phyloP scores from a whole-genome alignment of 1,140 invertebrate species.

The Drosophila orena region DNA sequence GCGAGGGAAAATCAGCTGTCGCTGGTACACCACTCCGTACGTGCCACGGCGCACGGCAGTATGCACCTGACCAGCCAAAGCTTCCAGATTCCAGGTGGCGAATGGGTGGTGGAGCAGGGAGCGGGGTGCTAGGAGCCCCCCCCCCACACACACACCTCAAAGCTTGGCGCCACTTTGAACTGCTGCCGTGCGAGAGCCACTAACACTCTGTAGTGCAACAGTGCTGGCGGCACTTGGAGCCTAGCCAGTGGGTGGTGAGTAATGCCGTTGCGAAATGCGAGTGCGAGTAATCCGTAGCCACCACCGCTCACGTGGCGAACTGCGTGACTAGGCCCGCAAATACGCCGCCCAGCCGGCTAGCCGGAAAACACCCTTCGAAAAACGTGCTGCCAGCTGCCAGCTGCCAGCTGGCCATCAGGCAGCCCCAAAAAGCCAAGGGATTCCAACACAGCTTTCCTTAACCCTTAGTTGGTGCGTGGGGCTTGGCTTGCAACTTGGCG shows the following conservation, averaged over 20 bases:
- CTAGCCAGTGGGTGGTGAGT: slow-evolving; percentile 13
- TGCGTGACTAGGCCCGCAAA: slow-evolving; percentile 30
- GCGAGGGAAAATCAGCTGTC: slow-evolving; percentile 15
- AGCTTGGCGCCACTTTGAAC: slow-evolving; percentile 25
- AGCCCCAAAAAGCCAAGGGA: slow-evolving; percentile 1
- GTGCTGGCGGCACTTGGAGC: neutral
- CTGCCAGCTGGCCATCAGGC: neutral
- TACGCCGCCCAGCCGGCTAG: neutral
- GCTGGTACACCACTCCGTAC: slow-evolving; percentile 6
- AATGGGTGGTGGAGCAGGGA: too few species aligned
- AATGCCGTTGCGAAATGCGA: slow-evolving; percentile 23
- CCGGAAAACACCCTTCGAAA: neutral
- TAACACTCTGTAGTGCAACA: too few species aligned
- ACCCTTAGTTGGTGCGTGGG: neutral
- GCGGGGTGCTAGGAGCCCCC: too few species aligned
- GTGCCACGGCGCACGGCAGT: slow-evolving; percentile 1
- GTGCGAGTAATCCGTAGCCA: slow-evolving; percentile 7
- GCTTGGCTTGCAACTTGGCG: neutral
- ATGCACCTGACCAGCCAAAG: slow-evolving; percentile 6
- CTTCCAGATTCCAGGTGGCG: neutral
- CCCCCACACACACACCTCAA: too few species aligned
- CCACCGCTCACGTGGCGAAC: slow-evolving; percentile 30
- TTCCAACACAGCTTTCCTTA: slow-evolving; percentile 7
- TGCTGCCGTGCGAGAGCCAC: neutral
- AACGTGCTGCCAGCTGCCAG: slow-evolving; percentile 6